Evolutionary conservation across 2,797 vertebrate genomes (phyloP).

Genomic region (Avahi laniger): DNA sequence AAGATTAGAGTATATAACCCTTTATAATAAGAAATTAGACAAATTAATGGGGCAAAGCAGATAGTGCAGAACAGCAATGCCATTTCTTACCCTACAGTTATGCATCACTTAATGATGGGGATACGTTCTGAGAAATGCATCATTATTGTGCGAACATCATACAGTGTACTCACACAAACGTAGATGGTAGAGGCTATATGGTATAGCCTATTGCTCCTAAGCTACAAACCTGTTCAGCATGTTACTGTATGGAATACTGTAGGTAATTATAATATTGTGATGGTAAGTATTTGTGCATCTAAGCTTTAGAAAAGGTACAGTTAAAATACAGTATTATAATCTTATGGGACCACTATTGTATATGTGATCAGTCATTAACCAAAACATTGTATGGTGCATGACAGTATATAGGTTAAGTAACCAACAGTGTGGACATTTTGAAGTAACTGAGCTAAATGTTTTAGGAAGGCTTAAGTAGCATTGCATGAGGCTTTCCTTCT

Average conservation of each 20-base stretch:
- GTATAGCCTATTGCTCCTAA: not conserved
- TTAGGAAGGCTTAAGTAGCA: not conserved
- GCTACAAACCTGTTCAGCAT: not conserved
- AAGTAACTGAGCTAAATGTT: conserved; percentile 11
- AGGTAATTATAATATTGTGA: not conserved
- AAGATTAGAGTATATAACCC: not conserved
- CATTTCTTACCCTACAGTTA: not conserved
- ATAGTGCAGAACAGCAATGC: not conserved
- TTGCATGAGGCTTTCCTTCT: not conserved
- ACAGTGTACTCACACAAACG: not conserved
- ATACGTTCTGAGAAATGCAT: not conserved
- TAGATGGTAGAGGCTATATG: not conserved
- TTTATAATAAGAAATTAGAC: not conserved
- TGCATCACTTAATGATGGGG: not conserved
- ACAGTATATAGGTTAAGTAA: not conserved
- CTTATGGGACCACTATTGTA: not conserved
- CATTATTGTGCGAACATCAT: not conserved
- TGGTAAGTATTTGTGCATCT: not conserved
- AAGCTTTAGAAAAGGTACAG: not conserved
- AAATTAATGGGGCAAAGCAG: not conserved
- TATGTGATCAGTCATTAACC: not conserved
- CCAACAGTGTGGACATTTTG: not conserved
- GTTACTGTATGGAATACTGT: not conserved
- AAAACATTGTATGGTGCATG: not conserved
- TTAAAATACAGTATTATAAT: not conserved